phyloP scores from a whole-genome alignment of 2,113 vertebrate genomes.

The Ictalurus punctatus region DNA sequence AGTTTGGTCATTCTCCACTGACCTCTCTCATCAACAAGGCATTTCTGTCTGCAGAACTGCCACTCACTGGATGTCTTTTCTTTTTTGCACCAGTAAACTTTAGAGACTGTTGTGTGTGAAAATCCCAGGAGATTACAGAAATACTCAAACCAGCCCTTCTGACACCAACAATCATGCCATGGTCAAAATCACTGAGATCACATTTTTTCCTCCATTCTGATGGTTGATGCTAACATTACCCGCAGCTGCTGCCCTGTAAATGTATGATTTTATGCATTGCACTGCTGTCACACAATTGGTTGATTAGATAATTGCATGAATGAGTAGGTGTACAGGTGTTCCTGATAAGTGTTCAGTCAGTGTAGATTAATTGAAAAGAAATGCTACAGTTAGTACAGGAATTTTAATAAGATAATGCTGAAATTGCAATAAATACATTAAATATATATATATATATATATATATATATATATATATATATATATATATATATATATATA shows the following conservation, averaged over 20 bases:
- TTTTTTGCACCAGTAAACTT: neutral
- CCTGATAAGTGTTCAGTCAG: neutral
- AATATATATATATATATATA: no score
- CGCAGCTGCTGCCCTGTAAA: neutral
- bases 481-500: no score
- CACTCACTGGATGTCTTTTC: neutral
- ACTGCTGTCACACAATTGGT: neutral
- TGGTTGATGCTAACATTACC: neutral
- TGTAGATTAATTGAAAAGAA: neutral
- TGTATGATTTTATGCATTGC: neutral
- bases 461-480: no score
- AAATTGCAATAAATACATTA: neutral
- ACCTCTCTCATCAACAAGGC: neutral
- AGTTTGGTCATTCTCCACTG: neutral
- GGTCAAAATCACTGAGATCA: neutral
- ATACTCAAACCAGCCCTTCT: neutral
- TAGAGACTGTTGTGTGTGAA: neutral
- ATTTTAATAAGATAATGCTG: neutral
- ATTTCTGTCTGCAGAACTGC: neutral
- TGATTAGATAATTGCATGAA: neutral
- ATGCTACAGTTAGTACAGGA: neutral
- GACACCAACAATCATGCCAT: neutral
- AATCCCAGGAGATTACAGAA: neutral
- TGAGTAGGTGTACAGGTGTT: neutral
- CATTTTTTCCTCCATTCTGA: neutral